Conservation (phyloP, 1,140 invertebrate genomes). For the Palaemon carinicauda region DNA sequence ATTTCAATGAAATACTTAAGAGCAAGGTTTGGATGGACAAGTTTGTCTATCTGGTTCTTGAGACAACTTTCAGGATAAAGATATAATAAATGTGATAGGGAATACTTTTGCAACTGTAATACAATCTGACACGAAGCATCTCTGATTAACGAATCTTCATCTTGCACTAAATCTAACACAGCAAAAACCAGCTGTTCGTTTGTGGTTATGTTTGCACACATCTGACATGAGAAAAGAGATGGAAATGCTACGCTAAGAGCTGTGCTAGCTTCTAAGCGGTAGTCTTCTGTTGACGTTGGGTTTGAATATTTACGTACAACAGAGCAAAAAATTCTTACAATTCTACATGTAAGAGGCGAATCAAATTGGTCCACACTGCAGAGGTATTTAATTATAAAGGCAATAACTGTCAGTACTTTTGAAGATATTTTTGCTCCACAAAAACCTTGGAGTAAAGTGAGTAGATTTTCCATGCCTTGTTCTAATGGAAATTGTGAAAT, state of each 20-base stretch:
- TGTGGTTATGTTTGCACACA: not conserved
- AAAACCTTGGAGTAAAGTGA: not conserved
- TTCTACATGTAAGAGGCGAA: not conserved
- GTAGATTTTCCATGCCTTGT: slow-evolving; percentile 3
- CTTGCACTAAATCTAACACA: slow-evolving; percentile 27
- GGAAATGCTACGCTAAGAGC: slow-evolving; percentile 16
- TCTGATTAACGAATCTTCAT: slow-evolving; percentile 40
- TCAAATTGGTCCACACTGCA: not conserved
- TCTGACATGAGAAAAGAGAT: not conserved
- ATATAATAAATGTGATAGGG: not conserved
- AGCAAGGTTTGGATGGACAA: slow-evolving; percentile 32
- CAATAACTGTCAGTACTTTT: not conserved
- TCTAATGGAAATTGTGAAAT: not conserved
- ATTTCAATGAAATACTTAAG: slow-evolving; percentile 2
- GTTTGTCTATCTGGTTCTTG: not conserved
- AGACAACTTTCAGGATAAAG: not conserved
- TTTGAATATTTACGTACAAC: not conserved
- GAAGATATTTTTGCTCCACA: slow-evolving; percentile 11
- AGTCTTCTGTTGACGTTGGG: slow-evolving; percentile 38
- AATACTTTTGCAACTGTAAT: not conserved
- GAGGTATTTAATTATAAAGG: not conserved
- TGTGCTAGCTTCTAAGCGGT: slow-evolving; percentile 7
- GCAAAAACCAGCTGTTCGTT: slow-evolving; percentile 6
- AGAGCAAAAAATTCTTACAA: not conserved
- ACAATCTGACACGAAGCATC: slow-evolving; percentile 24